Evolutionary conservation across 2,113 vertebrate species (phyloP), one percentile per base, ranked within the genome.

Genomic region (Labeo catla): DNA sequence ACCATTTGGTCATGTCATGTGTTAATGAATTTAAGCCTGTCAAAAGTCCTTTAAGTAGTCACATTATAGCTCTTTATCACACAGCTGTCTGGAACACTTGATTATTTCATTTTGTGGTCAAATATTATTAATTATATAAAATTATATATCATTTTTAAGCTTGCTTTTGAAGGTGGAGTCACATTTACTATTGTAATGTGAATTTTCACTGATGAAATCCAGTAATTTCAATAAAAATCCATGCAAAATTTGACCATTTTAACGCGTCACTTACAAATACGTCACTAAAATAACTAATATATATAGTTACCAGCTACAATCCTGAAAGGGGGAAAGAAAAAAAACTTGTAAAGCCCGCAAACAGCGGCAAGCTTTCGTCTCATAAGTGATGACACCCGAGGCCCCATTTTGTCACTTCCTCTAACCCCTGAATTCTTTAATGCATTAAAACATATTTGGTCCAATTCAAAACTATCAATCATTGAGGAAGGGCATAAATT

Each of bases 391-490:
- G 83, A 80, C 63, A 78, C 21, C 16, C 2, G 21, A 39, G 74
- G 61, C 34, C 54, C 50, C 15, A 13, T 63, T 86, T 63, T 86
- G 82, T 86, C 88, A 89, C 66, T 84, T 74, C 57, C 74, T 43
- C 52, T 85, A 88, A 86, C 81, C 83, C 79, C 77, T 47, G 36
- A 76, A n/a, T 85, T 84, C 88, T 89, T 89, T 79, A 84, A 85
- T 74, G 80, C 73, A 86, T 89, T 86, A 86, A 59, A 87, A 83
- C 83, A 87, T 86, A 83, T 85, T 90, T 87, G 83, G 73, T 84
- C 50, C 87, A 90, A 86, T 86, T 86, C 82, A 83, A 86, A 88
- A 87, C 76, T 79, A 87, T 87, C 78, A 87, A 87, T 90, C 73
- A 85, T 54, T 36, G 47, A 83, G 63, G 81, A 88, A 87, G 49